Evolutionary conservation across 2,888 invertebrate species (phyloP), one percentile per base, ranked within the genome.

Genomic region (Agrilus cyanescens): DNA sequence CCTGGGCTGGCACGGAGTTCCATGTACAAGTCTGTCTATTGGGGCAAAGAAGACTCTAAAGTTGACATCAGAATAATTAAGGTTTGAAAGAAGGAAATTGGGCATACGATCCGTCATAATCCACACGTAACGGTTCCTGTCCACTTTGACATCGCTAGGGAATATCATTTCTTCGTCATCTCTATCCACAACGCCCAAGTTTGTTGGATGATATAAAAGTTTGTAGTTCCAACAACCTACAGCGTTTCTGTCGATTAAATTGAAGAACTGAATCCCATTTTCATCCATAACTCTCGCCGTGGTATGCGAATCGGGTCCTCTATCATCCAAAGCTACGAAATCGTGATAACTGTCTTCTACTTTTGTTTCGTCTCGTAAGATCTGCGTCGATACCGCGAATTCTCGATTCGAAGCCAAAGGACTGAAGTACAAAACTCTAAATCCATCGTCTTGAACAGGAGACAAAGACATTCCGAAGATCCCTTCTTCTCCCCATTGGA

Each of bases 401-500:
- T 85, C 84, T 2, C 83, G 75, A 58, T 81, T 72, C 57, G 85
- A 86, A 44, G 86, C 79, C 47, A 89, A 62, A 1, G 88, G 84
- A 57, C 82, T 83, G 67, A 88, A 88, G 65, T 78, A 85, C 33
- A 88, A 68, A 0, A 76, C 80, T 53, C 82, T 75, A 57, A 67
- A 82, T 13, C 85, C 85, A 55, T 82, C 80, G 8, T 67, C 55
- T 12, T 78, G 74, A 4, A 73, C 59, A 0, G 85, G 80, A 0
- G 85, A 80, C 4, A 49, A 18, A 3, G 51, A 46, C 63, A 85
- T 77, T 6, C 85, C 85, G 53, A 85, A 85, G 46, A 85, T 79
- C 12, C 85, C 85, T 65, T 86, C 88, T 50, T 79, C 78, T 16
- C 77, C 78, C 88, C 88, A 89, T 62, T 87, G 86, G 73, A 86